These are phyloP conservation scores for Nephotettix cincticeps DNA, from an alignment of 1,140 invertebrate species.

Conservation along the genomic window DNA sequence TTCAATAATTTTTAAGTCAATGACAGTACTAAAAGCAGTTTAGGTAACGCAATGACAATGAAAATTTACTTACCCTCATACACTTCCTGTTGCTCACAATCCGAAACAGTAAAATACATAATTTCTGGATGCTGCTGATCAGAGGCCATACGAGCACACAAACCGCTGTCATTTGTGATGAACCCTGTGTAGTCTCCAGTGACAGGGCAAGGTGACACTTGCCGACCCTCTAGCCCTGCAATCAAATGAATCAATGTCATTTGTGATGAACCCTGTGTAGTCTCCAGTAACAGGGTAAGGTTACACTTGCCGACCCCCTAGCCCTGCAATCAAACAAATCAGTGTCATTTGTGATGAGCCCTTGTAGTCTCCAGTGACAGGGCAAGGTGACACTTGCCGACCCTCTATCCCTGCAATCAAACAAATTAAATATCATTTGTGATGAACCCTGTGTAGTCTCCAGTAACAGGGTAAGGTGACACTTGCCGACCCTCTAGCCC, in stretches of 20 bases:
- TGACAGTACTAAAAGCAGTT: not conserved
- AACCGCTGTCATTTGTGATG: conserved; percentile 62
- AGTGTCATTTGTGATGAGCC: too few relatives aligned
- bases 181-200: conserved; percentile 65
- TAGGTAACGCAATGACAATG: too few relatives aligned
- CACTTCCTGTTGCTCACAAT: conserved; percentile 60
- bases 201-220: conserved; percentile 64
- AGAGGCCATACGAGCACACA: conserved; percentile 70
- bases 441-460: too few relatives aligned
- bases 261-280: too few relatives aligned
- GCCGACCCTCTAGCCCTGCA: conserved; percentile 53
- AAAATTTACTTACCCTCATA: conserved; percentile 66
- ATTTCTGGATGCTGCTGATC: conserved; percentile 67
- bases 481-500: too few relatives aligned
- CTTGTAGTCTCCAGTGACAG: conserved; percentile 67
- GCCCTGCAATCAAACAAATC: too few relatives aligned
- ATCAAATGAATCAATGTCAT: conserved; percentile 33
- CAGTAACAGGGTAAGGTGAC: too few relatives aligned
- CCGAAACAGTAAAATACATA: conserved; percentile 70
- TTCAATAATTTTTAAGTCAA: not conserved
- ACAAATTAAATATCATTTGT: too few relatives aligned
- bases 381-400: conserved; percentile 59
- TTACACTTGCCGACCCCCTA: too few relatives aligned
- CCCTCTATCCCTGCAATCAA: conserved; percentile 52
- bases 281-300: too few relatives aligned